phyloP scores from a whole-genome alignment of 2,888 invertebrate species.

The Parasteatoda lunata region DNA sequence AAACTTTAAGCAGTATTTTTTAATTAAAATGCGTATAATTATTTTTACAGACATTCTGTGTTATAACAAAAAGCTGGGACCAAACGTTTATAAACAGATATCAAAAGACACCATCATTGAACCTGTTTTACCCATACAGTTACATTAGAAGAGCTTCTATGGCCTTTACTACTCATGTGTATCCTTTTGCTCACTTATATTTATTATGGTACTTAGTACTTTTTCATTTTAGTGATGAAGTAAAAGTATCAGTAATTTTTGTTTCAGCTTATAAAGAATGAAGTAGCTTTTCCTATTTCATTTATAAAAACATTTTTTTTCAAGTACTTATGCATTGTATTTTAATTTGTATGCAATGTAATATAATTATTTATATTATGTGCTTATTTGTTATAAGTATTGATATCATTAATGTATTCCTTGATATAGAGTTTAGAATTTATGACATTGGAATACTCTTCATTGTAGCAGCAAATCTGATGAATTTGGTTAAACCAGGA shows the following conservation, averaged over 20 bases:
- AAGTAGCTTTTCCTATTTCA: no score
- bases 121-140: constrained; percentile 52
- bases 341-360: no score
- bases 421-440: constrained; percentile 26
- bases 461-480: constrained; percentile 31
- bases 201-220: no score
- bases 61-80: constrained; percentile 34
- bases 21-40: neutral
- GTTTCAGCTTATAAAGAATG: no score
- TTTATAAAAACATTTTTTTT: no score
- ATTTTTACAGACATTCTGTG: constrained; percentile 43
- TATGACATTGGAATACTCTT: constrained; percentile 34
- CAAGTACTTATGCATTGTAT: no score
- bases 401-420: neutral
- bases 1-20: no score
- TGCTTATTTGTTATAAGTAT: neutral
- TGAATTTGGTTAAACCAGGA: constrained; percentile 33
- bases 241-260: no score
- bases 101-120: constrained; percentile 22
- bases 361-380: neutral
- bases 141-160: constrained; percentile 40
- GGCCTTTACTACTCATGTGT: constrained; percentile 59
- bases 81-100: constrained; percentile 53
- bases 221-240: no score
- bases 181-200: constrained; percentile 28